These are phyloP conservation scores for Dicycla oo DNA, from an alignment of 2,888 invertebrate genomes.

Conservation along the genomic window DNA sequence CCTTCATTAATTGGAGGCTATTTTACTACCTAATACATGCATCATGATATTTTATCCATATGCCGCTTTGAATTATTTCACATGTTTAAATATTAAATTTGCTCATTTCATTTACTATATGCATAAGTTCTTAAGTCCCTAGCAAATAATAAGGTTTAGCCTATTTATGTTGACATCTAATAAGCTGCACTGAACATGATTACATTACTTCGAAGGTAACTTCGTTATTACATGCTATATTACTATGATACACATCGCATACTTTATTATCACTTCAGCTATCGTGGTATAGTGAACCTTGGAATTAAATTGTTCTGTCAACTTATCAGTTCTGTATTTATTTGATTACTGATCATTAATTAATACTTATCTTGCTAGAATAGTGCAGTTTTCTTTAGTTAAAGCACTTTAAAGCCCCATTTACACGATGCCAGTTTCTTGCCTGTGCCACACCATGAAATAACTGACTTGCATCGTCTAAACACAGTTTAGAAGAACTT, in stretches of 20 bases:
- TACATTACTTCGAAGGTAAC: constrained; percentile 39
- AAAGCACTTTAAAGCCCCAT: too few relatives aligned
- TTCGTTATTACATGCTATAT: not conserved
- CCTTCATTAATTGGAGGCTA: too few relatives aligned
- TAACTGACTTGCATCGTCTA: too few relatives aligned
- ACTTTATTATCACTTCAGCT: constrained; percentile 15
- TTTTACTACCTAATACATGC: too few relatives aligned
- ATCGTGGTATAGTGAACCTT: constrained; percentile 25
- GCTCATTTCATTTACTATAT: constrained; percentile 17
- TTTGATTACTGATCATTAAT: too few relatives aligned
- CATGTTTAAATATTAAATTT: not conserved
- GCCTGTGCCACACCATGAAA: too few relatives aligned
- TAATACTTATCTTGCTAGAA: too few relatives aligned
- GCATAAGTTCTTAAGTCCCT: constrained; percentile 16
- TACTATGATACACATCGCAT: not conserved
- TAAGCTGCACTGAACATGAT: constrained; percentile 22
- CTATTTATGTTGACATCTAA: constrained; percentile 25
- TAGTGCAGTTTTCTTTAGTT: too few relatives aligned
- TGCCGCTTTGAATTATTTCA: not conserved
- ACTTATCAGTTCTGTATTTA: constrained; percentile 4
- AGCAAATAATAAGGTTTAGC: constrained; percentile 48
- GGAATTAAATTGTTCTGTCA: constrained; percentile 18
- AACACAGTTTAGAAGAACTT: too few relatives aligned
- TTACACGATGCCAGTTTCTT: too few relatives aligned
- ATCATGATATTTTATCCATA: not conserved